A percentile compares a stretch with the other conserved stretches of the same genome.
Conservation (phyloP, 2,797 vertebrate species). For the Cyprinella venusta region DNA sequence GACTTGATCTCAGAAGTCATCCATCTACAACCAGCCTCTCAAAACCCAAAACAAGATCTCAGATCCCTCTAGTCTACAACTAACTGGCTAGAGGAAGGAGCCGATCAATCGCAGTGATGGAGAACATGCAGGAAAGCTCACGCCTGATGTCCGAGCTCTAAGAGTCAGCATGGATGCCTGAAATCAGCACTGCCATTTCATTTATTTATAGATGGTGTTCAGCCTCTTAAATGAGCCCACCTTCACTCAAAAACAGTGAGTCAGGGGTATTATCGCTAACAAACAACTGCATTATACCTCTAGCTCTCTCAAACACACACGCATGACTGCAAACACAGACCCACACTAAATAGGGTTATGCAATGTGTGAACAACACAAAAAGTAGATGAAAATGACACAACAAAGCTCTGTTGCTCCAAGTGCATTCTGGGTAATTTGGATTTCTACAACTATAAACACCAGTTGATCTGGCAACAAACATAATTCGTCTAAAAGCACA, state of each 20-base stretch:
- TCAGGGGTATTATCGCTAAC: conserved; percentile 21
- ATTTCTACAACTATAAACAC: not conserved
- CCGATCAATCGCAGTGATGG: conserved; percentile 43
- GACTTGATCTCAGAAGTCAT: not conserved
- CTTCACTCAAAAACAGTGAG: conserved; percentile 38
- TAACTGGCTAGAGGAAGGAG: not conserved
- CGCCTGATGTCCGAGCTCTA: conserved; percentile 7
- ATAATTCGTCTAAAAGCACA: not conserved
- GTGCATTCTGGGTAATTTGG: not conserved
- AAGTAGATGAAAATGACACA: too few species aligned
- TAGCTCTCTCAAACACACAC: not conserved
- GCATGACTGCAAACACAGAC: not conserved
- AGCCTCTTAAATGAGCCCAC: conserved; percentile 28
- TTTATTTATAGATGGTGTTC: conserved; percentile 35
- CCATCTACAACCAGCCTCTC: not conserved
- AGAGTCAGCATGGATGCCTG: not conserved
- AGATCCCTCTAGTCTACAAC: conserved; percentile 27
- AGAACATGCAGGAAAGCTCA: conserved; percentile 53
- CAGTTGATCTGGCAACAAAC: not conserved
- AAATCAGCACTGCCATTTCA: conserved; percentile 19
- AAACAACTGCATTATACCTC: conserved; percentile 26
- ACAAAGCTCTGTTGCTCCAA: not conserved
- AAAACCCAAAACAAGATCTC: conserved; percentile 25
- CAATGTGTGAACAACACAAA: not conserved
- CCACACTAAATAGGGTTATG: not conserved